A percentile compares a stretch with the other conserved stretches of the same genome.
phyloP scores from a whole-genome alignment of 2,888 invertebrate species.

The Chironomus tentans region DNA sequence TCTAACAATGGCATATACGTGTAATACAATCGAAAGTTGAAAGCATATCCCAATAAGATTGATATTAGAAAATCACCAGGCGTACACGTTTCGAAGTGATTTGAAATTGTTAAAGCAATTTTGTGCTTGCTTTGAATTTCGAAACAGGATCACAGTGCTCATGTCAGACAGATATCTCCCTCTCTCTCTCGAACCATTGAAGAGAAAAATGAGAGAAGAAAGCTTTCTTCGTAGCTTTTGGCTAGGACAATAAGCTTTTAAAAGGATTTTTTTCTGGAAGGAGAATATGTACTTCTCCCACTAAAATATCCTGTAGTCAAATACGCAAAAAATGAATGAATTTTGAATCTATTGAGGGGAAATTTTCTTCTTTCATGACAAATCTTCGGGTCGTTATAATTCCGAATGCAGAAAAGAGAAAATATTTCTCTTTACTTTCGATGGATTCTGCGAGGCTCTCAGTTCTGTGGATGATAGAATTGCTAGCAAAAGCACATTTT shows the following conservation, averaged over 20 bases:
- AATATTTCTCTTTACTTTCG: background rate
- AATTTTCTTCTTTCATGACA: background rate
- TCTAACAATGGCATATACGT: too few species aligned
- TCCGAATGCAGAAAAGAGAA: background rate
- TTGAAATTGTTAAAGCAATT: background rate
- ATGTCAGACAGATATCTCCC: background rate
- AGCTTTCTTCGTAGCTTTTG: background rate
- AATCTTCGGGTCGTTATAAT: background rate
- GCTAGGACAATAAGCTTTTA: too few species aligned
- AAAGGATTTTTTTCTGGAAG: too few species aligned
- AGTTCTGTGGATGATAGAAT: background rate
- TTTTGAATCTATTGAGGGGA: background rate
- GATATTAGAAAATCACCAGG: slow-evolving; percentile 16
- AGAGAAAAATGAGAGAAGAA: background rate
- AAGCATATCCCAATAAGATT: background rate
- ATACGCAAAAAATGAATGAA: background rate
- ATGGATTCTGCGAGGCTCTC: background rate
- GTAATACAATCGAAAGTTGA: background rate
- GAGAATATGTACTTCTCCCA: background rate
- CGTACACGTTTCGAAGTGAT: background rate
- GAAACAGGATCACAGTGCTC: slow-evolving; percentile 7
- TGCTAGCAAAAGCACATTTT: background rate
- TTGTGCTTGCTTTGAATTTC: background rate
- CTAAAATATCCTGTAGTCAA: background rate
- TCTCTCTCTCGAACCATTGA: too few species aligned